phyloP scores from a whole-genome alignment of 1,140 invertebrate species.

The Polypedilum pembai region DNA sequence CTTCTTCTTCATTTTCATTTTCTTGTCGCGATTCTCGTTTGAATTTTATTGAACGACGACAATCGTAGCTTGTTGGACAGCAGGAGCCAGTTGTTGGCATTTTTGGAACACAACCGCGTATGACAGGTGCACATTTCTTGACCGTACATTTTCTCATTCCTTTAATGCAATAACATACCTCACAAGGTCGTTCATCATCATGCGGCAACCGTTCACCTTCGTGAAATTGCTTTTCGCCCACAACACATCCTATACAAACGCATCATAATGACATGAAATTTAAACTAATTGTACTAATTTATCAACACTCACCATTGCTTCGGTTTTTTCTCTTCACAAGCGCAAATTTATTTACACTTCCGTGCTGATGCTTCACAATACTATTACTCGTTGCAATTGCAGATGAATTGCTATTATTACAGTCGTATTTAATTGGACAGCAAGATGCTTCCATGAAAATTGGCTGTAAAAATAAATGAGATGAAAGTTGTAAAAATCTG shows the following conservation, averaged over 20 bases:
- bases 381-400: constrained; percentile 33
- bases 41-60: constrained; percentile 50
- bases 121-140: constrained; percentile 62
- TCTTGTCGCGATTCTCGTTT: constrained; percentile 13
- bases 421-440: constrained; percentile 78
- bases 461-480: constrained; percentile 35
- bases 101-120: constrained; percentile 68
- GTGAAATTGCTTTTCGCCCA: constrained; percentile 52
- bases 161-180: constrained; percentile 75
- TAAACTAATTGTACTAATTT: constrained; percentile 33
- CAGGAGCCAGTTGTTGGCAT: constrained; percentile 64
- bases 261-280: not conserved
- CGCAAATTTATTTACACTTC: constrained; percentile 35
- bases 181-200: constrained; percentile 54
- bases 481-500: not conserved
- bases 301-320: constrained; percentile 37
- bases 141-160: constrained; percentile 65
- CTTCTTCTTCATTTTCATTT: not conserved
- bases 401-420: constrained; percentile 47
- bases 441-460: constrained; percentile 64
- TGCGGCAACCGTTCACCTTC: constrained; percentile 69
- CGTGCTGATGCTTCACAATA: constrained; percentile 38
- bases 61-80: constrained; percentile 76
- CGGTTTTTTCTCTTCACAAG: constrained; percentile 39
- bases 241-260: constrained; percentile 60